Evolutionary conservation across 64 coral and sea anemone genomes (phyloP).

Genomic region (Exaiptasia diaphana): DNA sequence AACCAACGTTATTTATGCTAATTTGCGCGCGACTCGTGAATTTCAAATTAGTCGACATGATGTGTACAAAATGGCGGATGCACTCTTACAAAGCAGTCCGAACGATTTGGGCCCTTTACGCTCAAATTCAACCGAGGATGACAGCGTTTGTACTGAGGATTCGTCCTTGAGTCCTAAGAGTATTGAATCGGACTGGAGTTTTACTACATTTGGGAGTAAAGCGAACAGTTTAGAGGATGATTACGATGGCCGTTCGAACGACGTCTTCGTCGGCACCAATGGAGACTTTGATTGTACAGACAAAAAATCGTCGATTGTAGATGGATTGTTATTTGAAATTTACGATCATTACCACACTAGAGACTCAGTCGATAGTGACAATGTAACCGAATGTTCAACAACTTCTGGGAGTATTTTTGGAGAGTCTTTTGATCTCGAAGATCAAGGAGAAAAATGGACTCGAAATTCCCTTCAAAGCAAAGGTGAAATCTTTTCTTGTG

Average conservation of each 20-base stretch:
- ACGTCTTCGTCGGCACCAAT: conserved; percentile 5
- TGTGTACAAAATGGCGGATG: conserved; percentile 88
- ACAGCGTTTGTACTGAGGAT: conserved; percentile 72
- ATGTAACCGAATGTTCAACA: conserved; percentile 96
- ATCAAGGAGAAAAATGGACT: conserved; percentile 92
- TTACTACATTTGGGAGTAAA: conserved; percentile 64
- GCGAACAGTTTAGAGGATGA: conserved; percentile 33
- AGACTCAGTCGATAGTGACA: conserved; percentile 97
- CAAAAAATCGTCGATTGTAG: conserved; percentile 90
- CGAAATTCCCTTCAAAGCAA: conserved; percentile 72
- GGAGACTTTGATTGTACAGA: conserved; percentile 1
- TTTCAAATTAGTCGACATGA: conserved; percentile 57
- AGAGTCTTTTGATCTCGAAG: conserved; percentile 97
- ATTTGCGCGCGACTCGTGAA: conserved; percentile 47
- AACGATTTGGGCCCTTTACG: conserved; percentile 57
- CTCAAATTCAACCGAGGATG: conserved; percentile 51
- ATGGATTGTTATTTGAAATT: conserved; percentile 94
- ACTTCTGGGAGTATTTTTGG: conserved; percentile 90
- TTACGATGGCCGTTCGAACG: background rate
- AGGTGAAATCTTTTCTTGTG: conserved; percentile 41
- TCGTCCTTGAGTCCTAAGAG: conserved; percentile 86
- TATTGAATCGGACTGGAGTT: conserved; percentile 90
- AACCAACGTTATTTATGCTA: conserved; percentile 34
- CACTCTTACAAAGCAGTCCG: conserved; percentile 5
- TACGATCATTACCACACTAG: conserved; percentile 95